Evolutionary conservation across 2,888 invertebrate genomes (phyloP).

Genomic region (Siphlonurus alternatus): DNA sequence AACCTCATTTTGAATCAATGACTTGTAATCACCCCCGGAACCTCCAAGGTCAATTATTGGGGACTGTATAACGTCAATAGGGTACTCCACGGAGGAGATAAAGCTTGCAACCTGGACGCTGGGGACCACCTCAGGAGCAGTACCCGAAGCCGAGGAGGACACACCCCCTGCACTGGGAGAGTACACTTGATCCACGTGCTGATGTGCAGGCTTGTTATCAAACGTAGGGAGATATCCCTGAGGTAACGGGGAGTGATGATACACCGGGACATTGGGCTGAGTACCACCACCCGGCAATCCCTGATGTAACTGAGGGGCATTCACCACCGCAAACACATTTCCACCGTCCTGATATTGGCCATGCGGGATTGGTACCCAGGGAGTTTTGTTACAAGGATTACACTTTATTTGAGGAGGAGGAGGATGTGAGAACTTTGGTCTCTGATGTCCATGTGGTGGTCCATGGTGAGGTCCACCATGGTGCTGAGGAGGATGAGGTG

Average conservation of each 20-base stretch:
- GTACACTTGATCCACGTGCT: background rate
- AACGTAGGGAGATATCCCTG: background rate
- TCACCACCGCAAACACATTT: background rate
- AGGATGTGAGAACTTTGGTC: background rate
- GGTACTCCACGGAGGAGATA: constrained; percentile 52
- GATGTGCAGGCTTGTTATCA: background rate
- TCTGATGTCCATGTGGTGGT: background rate
- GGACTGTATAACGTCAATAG: constrained; percentile 50
- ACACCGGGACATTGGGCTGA: background rate
- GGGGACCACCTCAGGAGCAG: constrained; percentile 31
- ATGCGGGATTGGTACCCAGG: constrained; percentile 57
- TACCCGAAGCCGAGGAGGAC: background rate
- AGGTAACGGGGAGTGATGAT: background rate
- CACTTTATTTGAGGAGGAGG: constrained; percentile 31
- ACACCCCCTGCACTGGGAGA: background rate
- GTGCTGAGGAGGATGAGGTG: background rate
- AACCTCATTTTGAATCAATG: background rate
- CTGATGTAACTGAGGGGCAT: background rate
- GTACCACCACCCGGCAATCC: background rate
- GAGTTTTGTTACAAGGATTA: constrained; percentile 59
- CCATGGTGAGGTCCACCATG: background rate
- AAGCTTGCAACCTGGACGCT: constrained; percentile 51
- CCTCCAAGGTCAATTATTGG: constrained; percentile 41
- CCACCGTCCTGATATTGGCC: constrained; percentile 5
- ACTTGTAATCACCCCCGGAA: constrained; percentile 20